phyloP scores from a whole-genome alignment of 1,140 invertebrate genomes.

The Aphis craccivora region DNA sequence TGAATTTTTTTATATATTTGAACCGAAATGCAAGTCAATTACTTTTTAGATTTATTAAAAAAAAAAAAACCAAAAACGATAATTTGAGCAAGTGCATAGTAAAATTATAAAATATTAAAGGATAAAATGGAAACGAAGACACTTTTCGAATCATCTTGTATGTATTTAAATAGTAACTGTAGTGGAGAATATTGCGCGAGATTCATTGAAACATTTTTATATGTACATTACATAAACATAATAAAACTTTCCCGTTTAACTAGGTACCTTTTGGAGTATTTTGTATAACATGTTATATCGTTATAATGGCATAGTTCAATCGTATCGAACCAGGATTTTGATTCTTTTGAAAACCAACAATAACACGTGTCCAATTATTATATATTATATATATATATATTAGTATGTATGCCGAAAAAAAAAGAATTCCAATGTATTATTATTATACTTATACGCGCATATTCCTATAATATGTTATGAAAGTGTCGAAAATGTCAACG shows the following conservation, averaged over 20 bases:
- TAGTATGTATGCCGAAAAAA: background rate
- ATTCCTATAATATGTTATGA: background rate
- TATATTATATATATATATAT: background rate
- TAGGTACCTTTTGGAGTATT: too few relatives aligned
- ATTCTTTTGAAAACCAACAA: background rate
- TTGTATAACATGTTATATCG: background rate
- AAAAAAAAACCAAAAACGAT: background rate
- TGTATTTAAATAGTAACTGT: background rate
- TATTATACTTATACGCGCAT: background rate
- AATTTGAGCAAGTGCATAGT: background rate
- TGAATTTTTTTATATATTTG: background rate
- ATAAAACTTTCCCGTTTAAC: background rate
- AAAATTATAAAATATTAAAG: too few relatives aligned
- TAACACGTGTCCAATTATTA: background rate
- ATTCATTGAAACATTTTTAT: too few relatives aligned
- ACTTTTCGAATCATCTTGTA: background rate
- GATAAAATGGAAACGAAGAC: too few relatives aligned
- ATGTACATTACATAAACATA: background rate
- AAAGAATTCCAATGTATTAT: background rate
- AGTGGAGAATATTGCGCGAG: too few relatives aligned
- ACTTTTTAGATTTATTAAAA: too few relatives aligned
- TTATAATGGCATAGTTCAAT: background rate
- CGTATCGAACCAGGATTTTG: background rate
- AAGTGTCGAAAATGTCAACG: background rate
- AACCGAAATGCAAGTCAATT: background rate